Conservation (phyloP, 2,113 vertebrate genomes). For the Illadopsis cleaveri region DNA sequence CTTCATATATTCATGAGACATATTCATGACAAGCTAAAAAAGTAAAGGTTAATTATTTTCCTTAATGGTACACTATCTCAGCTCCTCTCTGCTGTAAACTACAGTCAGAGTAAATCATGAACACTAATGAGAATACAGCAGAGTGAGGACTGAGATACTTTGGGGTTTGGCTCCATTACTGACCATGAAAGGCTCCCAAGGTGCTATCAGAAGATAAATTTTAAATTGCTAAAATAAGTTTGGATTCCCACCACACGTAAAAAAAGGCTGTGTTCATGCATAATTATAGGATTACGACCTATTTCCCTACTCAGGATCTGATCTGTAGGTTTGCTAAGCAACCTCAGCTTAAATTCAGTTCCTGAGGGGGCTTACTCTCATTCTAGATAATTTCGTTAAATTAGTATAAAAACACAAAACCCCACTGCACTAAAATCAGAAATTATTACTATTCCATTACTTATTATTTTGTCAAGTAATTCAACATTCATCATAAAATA, state of each 20-base stretch:
- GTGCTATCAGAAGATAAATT: neutral
- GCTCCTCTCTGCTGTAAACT: neutral
- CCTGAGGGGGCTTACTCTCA: neutral
- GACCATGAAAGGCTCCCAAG: neutral
- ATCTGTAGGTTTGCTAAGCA: neutral
- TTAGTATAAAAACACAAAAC: neutral
- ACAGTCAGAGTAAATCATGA: neutral
- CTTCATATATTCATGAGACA: neutral
- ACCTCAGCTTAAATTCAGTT: neutral
- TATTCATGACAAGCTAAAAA: neutral
- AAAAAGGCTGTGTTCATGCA: neutral
- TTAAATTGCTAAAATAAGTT: slow-evolving; percentile 30
- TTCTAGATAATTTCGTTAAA: neutral
- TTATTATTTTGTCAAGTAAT: neutral
- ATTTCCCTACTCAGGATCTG: neutral
- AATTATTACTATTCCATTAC: neutral
- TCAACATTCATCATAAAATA: neutral
- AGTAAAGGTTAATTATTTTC: neutral
- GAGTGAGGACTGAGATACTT: neutral
- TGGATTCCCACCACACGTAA: neutral
- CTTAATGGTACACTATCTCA: neutral
- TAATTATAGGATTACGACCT: neutral
- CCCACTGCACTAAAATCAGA: neutral
- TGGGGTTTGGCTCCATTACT: neutral
- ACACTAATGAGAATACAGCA: neutral